Conservation (phyloP, 2,888 invertebrate genomes). For the Drosophila longiperda region DNA sequence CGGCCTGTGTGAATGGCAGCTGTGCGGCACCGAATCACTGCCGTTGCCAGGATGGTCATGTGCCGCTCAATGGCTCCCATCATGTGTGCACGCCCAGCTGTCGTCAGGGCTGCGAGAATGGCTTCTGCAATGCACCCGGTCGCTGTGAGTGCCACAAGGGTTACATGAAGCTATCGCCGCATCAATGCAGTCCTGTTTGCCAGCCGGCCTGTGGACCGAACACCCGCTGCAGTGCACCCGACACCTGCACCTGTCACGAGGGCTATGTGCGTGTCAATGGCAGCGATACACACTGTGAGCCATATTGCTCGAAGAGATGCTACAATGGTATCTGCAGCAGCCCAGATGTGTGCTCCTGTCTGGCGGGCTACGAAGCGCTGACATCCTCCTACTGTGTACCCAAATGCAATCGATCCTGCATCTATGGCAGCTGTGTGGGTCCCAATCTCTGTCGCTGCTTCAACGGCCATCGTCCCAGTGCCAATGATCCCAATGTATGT, state of each 20-base stretch:
- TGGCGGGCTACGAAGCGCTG: slow-evolving; percentile 77
- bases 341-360: slow-evolving; percentile 83
- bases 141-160: slow-evolving; percentile 82
- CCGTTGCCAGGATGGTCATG: slow-evolving; percentile 79
- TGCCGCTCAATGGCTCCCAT: slow-evolving; percentile 73
- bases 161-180: slow-evolving; percentile 68
- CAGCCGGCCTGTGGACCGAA: slow-evolving; percentile 74
- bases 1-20: slow-evolving; percentile 86
- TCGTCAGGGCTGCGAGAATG: slow-evolving; percentile 82
- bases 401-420: slow-evolving; percentile 73
- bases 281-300: slow-evolving; percentile 78
- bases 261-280: slow-evolving; percentile 74
- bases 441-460: slow-evolving; percentile 86
- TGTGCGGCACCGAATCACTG: slow-evolving; percentile 85
- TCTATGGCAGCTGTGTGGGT: slow-evolving; percentile 80
- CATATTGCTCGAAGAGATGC: slow-evolving; percentile 76
- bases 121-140: slow-evolving; percentile 83
- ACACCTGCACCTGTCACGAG: slow-evolving; percentile 82
- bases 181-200: slow-evolving; percentile 79
- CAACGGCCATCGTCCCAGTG: slow-evolving; percentile 81
- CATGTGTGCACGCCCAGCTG: slow-evolving; percentile 82
- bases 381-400: slow-evolving; percentile 78
- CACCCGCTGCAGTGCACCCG: slow-evolving; percentile 83
- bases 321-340: slow-evolving; percentile 84
- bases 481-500: slow-evolving; percentile 59